Evolutionary conservation across 2,797 vertebrate genomes (phyloP).

Genomic region (Trachurus trachurus): DNA sequence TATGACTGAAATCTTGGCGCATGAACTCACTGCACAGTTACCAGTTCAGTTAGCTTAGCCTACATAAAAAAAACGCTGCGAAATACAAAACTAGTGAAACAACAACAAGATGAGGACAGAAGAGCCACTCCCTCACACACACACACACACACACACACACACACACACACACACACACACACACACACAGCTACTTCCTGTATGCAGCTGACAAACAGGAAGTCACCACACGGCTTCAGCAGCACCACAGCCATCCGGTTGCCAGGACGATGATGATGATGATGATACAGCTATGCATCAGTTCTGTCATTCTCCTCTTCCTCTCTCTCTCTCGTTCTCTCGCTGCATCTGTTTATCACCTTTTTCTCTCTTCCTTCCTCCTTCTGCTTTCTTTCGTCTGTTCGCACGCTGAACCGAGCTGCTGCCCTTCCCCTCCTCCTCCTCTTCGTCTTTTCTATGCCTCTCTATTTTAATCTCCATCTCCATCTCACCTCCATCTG

Average conservation of each 20-base stretch:
- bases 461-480: no score
- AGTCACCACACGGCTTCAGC: conserved; percentile 76
- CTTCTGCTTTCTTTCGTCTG: not conserved
- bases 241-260: conserved; percentile 88
- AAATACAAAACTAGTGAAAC: no score
- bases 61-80: no score
- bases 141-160: conserved; percentile 4
- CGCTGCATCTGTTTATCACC: not conserved
- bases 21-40: no score
- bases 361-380: not conserved
- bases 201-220: conserved; percentile 80
- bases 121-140: no score
- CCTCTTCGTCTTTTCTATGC: no score
- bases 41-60: no score
- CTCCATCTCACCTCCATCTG: no score
- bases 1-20: no score
- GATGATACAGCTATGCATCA: conserved; percentile 30
- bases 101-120: no score
- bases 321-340: conserved; percentile 14
- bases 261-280: conserved; percentile 65
- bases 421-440: no score
- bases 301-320: conserved; percentile 21
- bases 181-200: conserved; percentile 67
- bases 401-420: not conserved
- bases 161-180: conserved; percentile 13